Conservation (phyloP, 37 sponge, comb jelly and placozoan genomes). For the Aplysina aerophoba region DNA sequence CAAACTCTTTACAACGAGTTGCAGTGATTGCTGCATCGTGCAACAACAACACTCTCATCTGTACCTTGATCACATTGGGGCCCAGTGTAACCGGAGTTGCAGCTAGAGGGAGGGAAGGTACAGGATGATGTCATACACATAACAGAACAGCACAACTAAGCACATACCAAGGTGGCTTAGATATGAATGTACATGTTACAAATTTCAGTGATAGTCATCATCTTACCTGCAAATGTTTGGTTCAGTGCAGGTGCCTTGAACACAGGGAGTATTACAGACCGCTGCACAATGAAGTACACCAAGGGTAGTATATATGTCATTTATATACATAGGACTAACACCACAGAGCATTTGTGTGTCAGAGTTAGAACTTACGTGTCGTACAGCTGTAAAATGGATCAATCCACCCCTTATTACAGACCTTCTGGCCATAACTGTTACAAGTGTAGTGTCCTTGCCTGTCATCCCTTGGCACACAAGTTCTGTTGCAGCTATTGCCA, state of each 20-base stretch:
- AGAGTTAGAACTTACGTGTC: slow-evolving; percentile 38
- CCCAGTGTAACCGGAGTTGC: background rate
- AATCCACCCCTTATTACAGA: slow-evolving; percentile 45
- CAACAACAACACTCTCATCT: background rate
- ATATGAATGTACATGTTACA: no score
- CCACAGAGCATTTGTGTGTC: no score
- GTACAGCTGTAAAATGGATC: slow-evolving; percentile 34
- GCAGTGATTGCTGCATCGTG: no score
- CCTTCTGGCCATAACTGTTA: slow-evolving; percentile 38
- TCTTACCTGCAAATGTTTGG: slow-evolving; percentile 31
- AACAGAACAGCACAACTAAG: background rate
- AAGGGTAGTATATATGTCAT: background rate
- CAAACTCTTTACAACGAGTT: no score
- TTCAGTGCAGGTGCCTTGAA: background rate
- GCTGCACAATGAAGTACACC: slow-evolving; percentile 13
- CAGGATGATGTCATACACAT: background rate
- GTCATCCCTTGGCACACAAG: slow-evolving; percentile 37
- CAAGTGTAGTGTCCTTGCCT: slow-evolving; percentile 53
- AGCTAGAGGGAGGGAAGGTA: background rate
- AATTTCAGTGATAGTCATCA: no score
- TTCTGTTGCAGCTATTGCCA: slow-evolving; percentile 35
- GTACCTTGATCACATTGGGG: background rate
- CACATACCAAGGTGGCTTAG: background rate
- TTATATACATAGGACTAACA: background rate
- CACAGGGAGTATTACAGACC: slow-evolving; percentile 9